phyloP scores from a whole-genome alignment of 2,797 vertebrate genomes.

The Halcyon chelicuti region DNA sequence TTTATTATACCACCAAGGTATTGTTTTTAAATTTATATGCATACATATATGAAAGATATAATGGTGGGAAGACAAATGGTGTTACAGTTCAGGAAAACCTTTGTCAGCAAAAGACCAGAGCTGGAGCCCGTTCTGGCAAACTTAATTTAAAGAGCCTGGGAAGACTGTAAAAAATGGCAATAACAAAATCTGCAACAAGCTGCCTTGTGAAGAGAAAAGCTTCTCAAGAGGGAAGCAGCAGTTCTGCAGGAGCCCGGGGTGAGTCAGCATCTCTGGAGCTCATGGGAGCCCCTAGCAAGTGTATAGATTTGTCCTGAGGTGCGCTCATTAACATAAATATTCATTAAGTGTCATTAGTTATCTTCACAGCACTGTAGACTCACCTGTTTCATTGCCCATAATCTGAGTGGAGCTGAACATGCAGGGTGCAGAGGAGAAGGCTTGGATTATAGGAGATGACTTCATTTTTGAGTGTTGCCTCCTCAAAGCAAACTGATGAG shows the following conservation, averaged over 20 bases:
- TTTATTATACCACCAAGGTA: background rate
- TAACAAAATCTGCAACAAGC: background rate
- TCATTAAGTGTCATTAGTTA: background rate
- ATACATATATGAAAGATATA: background rate
- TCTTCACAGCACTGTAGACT: background rate
- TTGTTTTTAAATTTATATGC: background rate
- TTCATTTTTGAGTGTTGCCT: background rate
- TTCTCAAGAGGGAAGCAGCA: fast-evolving
- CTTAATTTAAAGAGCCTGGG: background rate
- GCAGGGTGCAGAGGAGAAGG: background rate
- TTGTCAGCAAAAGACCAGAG: background rate
- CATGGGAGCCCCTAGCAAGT: background rate
- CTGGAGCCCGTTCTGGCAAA: background rate
- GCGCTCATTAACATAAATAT: background rate
- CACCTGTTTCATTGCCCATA: background rate
- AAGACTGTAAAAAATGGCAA: background rate
- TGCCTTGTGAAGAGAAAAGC: background rate
- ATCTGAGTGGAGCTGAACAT: background rate
- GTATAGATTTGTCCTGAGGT: background rate
- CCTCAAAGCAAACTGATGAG: fast-evolving
- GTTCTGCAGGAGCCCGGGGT: background rate
- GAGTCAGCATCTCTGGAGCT: background rate
- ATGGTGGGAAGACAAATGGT: background rate
- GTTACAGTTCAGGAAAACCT: background rate
- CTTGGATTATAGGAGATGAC: background rate